phyloP scores from a whole-genome alignment of 2,113 vertebrate genomes.

The Scomber scombrus region DNA sequence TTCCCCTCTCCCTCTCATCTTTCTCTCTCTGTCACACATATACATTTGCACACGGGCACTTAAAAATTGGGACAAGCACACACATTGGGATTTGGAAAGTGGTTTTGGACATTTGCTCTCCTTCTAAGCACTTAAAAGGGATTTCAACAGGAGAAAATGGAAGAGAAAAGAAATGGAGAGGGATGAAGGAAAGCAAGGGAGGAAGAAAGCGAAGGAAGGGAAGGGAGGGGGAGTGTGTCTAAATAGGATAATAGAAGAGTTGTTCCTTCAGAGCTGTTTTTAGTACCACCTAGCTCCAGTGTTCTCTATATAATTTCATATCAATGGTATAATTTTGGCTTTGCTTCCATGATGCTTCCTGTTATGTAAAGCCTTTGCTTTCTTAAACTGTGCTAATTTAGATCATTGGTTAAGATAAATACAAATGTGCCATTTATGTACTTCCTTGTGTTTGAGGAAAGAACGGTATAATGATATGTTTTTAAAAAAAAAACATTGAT shows the following conservation, averaged over 20 bases:
- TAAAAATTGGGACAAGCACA: conserved; percentile 71
- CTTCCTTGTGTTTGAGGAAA: conserved; percentile 9
- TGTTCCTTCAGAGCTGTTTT: conserved; percentile 35
- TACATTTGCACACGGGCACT: conserved; percentile 34
- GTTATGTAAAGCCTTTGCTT: conserved; percentile 1
- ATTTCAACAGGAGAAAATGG: conserved; percentile 63
- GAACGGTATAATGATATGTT: conserved; percentile 30
- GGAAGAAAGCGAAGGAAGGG: background rate
- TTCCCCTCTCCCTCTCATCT: conserved; percentile 12
- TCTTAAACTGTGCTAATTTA: conserved; percentile 14
- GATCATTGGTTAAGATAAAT: conserved; percentile 18
- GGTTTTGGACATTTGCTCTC: conserved; percentile 73
- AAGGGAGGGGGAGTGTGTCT: conserved; percentile 33
- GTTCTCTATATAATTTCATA: conserved; percentile 36
- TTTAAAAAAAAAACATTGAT: background rate
- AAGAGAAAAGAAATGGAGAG: conserved; percentile 54
- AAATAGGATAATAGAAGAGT: conserved; percentile 59
- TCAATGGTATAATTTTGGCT: conserved; percentile 29
- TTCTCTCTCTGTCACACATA: conserved; percentile 34
- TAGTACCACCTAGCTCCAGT: conserved; percentile 18
- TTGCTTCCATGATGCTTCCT: background rate
- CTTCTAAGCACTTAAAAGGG: conserved; percentile 70
- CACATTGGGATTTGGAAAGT: conserved; percentile 74
- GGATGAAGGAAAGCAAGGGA: conserved; percentile 15
- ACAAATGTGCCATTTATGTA: conserved; percentile 1